Evolutionary conservation across 1,140 invertebrate genomes (phyloP), one percentile per base, ranked within the genome.

Genomic region (Drosophila navojoa): DNA sequence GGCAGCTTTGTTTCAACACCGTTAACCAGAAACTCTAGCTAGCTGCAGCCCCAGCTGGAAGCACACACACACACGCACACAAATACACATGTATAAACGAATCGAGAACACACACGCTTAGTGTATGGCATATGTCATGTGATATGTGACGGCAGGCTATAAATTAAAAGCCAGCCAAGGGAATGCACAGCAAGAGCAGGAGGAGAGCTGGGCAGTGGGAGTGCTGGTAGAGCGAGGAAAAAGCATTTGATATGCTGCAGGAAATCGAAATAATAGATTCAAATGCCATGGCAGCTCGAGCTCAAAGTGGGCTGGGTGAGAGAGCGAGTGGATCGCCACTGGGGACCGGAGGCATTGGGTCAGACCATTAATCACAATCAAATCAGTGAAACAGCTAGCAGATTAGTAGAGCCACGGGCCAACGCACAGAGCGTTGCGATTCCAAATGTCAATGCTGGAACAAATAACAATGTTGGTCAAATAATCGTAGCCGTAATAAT

Each of bases 301-400:
- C 22, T 57, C 45, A 72, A 22, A 74, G 29, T 38, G 40, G 16
- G 70, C 47, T 15, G 57, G 57, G 9, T 35, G 29, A 52, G 32
- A 42, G 32, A 27, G 11, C 16, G 52, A 60, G 38, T 38, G 62
- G 52, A 19, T 69, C 47, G 35, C 47, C 63, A 58, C 44, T 58
- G 53, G 63, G 63, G 62, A 54, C 67, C 67, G 40, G 29, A 54
- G 67, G 67, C 67, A 62, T 59, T 62, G 59, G 59, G 68, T 70
- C 52, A 77, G 62, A 52, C 67, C 81, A 85, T 85, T 86, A 85
- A 86, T 85, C 81, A 86, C 81, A 70, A 85, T 85, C 81, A 76
- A 81, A 85, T 86, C 77, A 79, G 70, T 86, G 85, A 38, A 82
- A 84, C 71, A 80, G 59, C 73, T 25, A 76, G 63, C 77, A 85